These are phyloP conservation scores for Patiria miniata DNA, from an alignment of 35 echinoderm and acorn worm species.

Conservation along the genomic window DNA sequence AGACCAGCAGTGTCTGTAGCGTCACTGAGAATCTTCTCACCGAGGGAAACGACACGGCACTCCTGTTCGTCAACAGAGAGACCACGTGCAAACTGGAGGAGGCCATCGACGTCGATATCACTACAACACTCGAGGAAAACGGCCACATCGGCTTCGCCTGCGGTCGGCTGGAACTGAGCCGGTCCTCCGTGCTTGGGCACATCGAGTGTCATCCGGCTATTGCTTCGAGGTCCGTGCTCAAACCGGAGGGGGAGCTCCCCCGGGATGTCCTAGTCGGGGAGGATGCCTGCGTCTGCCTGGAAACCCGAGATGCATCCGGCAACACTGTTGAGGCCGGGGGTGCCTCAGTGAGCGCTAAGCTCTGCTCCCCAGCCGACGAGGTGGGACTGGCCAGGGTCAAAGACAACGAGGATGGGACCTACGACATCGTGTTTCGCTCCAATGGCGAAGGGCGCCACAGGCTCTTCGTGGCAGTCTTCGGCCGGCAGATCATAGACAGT, in stretches of 20 bases:
- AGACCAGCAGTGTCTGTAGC: constrained; percentile 83
- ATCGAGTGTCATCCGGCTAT: constrained; percentile 38
- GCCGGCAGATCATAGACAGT: constrained; percentile 76
- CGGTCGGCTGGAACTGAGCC: constrained; percentile 31
- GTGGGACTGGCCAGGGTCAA: constrained; percentile 86
- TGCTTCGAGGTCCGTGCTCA: constrained; percentile 36
- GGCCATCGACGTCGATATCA: constrained; percentile 47
- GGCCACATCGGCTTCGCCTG: constrained; percentile 72
- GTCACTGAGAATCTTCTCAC: constrained; percentile 84
- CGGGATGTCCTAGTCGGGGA: constrained; percentile 63
- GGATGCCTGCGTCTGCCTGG: constrained; percentile 53
- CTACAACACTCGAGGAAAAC: constrained; percentile 66
- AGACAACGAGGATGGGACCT: constrained; percentile 78
- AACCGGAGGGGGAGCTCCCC: constrained; percentile 29
- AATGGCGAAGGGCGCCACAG: constrained; percentile 77
- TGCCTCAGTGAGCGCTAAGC: constrained; percentile 79
- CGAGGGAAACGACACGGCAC: constrained; percentile 79
- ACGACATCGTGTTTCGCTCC: constrained; percentile 84
- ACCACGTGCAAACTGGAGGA: constrained; percentile 82
- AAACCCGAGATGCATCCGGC: constrained; percentile 55
- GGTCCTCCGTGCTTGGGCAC: constrained; percentile 33
- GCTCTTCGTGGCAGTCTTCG: constrained; percentile 80
- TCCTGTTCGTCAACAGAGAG: constrained; percentile 80
- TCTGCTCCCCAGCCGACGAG: constrained; percentile 82
- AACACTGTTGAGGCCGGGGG: constrained; percentile 51